Evolutionary conservation across 2,797 vertebrate species (phyloP).

Genomic region (Triplophysa bombifrons): DNA sequence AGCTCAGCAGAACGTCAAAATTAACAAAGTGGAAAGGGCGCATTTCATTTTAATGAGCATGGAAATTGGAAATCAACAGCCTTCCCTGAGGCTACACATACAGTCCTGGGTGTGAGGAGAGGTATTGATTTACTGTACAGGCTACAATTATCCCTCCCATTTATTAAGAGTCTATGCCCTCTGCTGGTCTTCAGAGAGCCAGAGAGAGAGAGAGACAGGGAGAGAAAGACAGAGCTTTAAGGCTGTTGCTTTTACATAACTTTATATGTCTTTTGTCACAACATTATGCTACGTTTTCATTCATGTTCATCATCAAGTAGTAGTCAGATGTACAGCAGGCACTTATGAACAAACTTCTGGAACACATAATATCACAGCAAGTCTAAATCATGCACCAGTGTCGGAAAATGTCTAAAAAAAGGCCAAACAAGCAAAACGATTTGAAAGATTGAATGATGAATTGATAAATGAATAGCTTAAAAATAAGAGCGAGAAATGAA

Average conservation of each 20-base stretch:
- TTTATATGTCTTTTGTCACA: background rate
- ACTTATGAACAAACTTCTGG: background rate
- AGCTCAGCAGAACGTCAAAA: conserved; percentile 51
- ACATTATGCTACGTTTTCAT: background rate
- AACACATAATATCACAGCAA: background rate
- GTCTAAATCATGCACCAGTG: background rate
- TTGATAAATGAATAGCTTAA: background rate
- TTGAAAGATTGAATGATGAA: background rate
- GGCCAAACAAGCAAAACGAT: too few species aligned
- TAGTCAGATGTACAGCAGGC: too few species aligned
- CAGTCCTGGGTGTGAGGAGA: conserved; percentile 55
- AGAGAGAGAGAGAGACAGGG: background rate
- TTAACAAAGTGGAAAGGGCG: conserved; percentile 56
- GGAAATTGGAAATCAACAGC: conserved; percentile 67
- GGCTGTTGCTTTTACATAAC: background rate
- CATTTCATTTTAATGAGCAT: conserved; percentile 59
- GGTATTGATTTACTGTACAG: conserved; percentile 60
- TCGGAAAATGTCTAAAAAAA: background rate
- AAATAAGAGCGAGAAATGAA: background rate
- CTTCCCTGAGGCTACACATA: conserved; percentile 57
- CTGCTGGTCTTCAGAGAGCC: background rate
- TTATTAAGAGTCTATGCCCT: conserved; percentile 46
- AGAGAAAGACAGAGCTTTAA: background rate
- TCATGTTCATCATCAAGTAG: background rate
- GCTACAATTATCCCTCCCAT: conserved; percentile 60